Evolutionary conservation across 2,113 vertebrate genomes (phyloP), one percentile per base, ranked within the genome.

Genomic region (human (Homo sapiens)): DNA sequence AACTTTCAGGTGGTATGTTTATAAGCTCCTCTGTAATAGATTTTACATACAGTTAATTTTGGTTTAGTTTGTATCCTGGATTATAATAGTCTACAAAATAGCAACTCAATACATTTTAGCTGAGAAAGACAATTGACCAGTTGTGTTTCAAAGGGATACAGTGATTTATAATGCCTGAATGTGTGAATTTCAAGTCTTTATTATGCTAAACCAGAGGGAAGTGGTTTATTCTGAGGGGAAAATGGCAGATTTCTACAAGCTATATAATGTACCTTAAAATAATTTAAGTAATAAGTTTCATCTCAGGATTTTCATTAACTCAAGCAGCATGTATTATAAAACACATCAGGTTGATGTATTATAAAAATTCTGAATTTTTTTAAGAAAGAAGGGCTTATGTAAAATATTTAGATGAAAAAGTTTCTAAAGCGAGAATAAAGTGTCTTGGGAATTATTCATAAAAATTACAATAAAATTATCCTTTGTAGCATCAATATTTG

Each of bases 201-300:
- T 97, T 95, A 96, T 94, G 81, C 43, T 86, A 97, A 98, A 90
- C 45, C 68, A 96, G 73, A 96, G 70, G 76, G 40, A 97, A 90
- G 14, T 94, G 64, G 90, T 79, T 90, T 98, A 93, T 96, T 95
- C 66, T 94, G 64, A 92, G 50, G 83, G 92, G 32, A 92, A 97
- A 94, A 96, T 97, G 88, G 48, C 52, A 91, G 90, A 92, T 97
- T 97, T 92, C 81, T 95, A 97, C 7, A 88, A 93, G 88, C 73
- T 48, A n/a, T 96, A 97, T 95, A 97, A 98, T 94, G 87, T 93
- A 89, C 84, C 92, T 97, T 96, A 95, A 97, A 97, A 97, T 97
- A 98, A 97, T 98, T 97, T 98, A 98, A 96, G 96, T 96, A 96
- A 96, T 97, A 97, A 90, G 78, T 92, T 96, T 94, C 81, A 97